These are phyloP conservation scores for Stenodera caucasica DNA, from an alignment of 2,888 invertebrate genomes.

Conservation along the genomic window DNA sequence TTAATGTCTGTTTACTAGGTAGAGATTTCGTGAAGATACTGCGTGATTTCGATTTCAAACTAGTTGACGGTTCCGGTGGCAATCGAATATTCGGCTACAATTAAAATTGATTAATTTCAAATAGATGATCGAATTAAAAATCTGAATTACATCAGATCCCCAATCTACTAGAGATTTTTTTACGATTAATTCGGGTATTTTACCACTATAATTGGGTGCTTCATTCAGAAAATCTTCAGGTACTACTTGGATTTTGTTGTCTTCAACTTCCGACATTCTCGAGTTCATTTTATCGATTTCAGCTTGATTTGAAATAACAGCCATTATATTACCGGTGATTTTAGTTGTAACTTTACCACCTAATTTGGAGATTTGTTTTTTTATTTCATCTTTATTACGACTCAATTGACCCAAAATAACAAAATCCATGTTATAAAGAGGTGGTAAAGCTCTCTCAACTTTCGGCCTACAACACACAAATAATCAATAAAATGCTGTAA, in stretches of 20 bases:
- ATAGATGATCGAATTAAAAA: not conserved
- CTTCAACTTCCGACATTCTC: slow-evolving; percentile 68
- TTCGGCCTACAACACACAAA: slow-evolving; percentile 59
- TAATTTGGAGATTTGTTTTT: slow-evolving; percentile 68
- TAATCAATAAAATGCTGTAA: slow-evolving; percentile 17
- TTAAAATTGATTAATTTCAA: not conserved
- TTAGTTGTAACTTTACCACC: slow-evolving; percentile 76
- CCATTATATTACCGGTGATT: slow-evolving; percentile 67
- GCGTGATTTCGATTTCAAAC: slow-evolving; percentile 45
- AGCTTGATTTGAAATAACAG: slow-evolving; percentile 71
- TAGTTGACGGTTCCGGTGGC: slow-evolving; percentile 43
- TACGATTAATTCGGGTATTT: slow-evolving; percentile 67
- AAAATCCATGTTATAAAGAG: slow-evolving; percentile 79
- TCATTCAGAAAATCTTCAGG: slow-evolving; percentile 74
- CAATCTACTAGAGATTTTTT: slow-evolving; percentile 78
- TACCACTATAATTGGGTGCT: slow-evolving; percentile 63
- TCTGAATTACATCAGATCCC: slow-evolving; percentile 75
- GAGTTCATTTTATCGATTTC: slow-evolving; percentile 69
- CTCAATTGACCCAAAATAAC: slow-evolving; percentile 64
- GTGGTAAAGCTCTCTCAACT: slow-evolving; percentile 66
- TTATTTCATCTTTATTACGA: slow-evolving; percentile 64
- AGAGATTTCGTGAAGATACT: slow-evolving; percentile 57
- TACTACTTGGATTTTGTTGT: slow-evolving; percentile 77
- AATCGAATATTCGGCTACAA: slow-evolving; percentile 48
- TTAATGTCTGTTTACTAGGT: slow-evolving; percentile 67